phyloP scores from a whole-genome alignment of 1,140 invertebrate species.

The Stenopsyche tienmushanensis region DNA sequence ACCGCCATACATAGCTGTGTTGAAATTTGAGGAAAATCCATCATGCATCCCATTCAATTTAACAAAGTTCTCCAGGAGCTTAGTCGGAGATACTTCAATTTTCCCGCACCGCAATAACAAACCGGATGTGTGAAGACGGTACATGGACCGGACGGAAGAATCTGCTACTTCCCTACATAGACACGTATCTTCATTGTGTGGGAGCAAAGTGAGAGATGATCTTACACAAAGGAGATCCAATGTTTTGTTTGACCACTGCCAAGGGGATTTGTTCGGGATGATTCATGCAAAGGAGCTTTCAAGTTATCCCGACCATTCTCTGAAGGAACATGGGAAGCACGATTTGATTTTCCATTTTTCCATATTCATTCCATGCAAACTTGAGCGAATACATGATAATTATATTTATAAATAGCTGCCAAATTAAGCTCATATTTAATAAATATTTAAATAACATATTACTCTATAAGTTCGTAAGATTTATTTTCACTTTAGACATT shows the following conservation, averaged over 20 bases:
- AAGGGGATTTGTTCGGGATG: slow-evolving; percentile 27
- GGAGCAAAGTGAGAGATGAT: slow-evolving; percentile 17
- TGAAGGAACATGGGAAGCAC: no score
- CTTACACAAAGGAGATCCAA: slow-evolving; percentile 30
- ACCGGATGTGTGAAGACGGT: slow-evolving; percentile 9
- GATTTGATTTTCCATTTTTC: no score
- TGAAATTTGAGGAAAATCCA: slow-evolving; percentile 16
- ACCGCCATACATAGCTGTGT: no score
- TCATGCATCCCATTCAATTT: slow-evolving; percentile 30
- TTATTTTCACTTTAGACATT: no score
- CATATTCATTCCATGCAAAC: no score
- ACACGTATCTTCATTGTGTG: neutral
- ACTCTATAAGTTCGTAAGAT: no score
- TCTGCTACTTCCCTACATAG: no score
- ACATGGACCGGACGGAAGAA: no score
- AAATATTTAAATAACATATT: no score
- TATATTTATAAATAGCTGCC: no score
- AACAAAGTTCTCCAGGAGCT: slow-evolving; percentile 4
- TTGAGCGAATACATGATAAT: no score
- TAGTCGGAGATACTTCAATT: slow-evolving; percentile 14
- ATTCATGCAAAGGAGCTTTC: slow-evolving; percentile 36
- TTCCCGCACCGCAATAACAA: slow-evolving; percentile 17
- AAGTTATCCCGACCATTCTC: slow-evolving; percentile 1
- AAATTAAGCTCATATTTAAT: no score
- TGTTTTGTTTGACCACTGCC: slow-evolving; percentile 35